phyloP scores from a whole-genome alignment of 2,113 vertebrate species.

The Chaetops frenatus region DNA sequence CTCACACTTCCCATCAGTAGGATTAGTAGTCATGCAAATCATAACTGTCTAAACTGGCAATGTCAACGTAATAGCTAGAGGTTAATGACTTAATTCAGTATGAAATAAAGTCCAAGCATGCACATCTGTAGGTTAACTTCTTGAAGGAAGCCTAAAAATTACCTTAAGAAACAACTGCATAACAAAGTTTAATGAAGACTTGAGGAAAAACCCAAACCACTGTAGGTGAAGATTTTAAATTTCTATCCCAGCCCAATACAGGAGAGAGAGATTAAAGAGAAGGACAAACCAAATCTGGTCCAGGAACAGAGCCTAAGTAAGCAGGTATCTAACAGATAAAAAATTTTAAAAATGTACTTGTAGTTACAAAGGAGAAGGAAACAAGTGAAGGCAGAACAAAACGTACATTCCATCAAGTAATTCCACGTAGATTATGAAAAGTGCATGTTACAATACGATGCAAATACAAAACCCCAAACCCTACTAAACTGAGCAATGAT shows the following conservation, averaged over 20 bases:
- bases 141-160: neutral
- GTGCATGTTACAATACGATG: neutral
- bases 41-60: neutral
- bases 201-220: neutral
- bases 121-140: neutral
- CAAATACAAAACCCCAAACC: neutral
- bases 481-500: neutral
- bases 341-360: neutral
- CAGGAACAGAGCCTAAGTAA: neutral
- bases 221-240: neutral
- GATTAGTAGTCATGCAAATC: neutral
- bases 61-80: neutral
- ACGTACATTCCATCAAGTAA: neutral
- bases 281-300: neutral
- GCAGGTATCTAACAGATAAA: neutral
- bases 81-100: neutral
- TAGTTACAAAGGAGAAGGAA: neutral
- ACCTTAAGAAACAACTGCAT: neutral
- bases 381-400: neutral
- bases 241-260: neutral
- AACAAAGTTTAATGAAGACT: neutral
- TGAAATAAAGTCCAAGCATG: neutral
- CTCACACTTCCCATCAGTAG: neutral
- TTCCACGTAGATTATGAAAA: neutral
- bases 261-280: neutral